These are phyloP conservation scores for Euborellia annulipes DNA, from an alignment of 1,140 invertebrate genomes.

Conservation along the genomic window DNA sequence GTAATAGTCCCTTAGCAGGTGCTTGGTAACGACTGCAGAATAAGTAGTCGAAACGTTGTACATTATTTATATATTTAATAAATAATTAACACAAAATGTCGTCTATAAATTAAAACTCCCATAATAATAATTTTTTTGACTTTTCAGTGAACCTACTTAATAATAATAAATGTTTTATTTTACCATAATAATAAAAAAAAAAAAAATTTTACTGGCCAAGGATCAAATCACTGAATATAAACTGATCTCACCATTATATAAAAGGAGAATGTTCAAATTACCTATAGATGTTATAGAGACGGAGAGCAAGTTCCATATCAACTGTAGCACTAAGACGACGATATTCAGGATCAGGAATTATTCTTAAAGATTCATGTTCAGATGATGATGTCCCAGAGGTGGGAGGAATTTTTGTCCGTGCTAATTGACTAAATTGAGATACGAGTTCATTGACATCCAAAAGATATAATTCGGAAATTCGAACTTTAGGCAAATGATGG, in stretches of 20 bases:
- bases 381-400: constrained; percentile 14
- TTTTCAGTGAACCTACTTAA: too few relatives aligned
- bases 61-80: too few relatives aligned
- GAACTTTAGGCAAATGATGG: constrained; percentile 54
- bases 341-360: constrained; percentile 67
- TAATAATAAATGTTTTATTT: too few relatives aligned
- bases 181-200: too few relatives aligned
- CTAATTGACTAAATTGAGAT: constrained; percentile 45
- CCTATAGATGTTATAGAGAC: constrained; percentile 59
- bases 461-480: constrained; percentile 73
- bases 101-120: too few relatives aligned
- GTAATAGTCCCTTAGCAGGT: too few relatives aligned
- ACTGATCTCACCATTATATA: constrained; percentile 4
- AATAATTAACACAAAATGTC: too few relatives aligned
- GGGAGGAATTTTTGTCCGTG: constrained; percentile 34
- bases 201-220: too few relatives aligned
- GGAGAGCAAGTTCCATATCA: constrained; percentile 66
- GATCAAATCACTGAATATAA: constrained; percentile 6
- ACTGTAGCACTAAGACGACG: constrained; percentile 58
- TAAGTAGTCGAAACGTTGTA: too few relatives aligned
- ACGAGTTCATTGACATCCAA: constrained; percentile 55
- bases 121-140: too few relatives aligned
- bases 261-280: constrained; percentile 19
- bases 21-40: too few relatives aligned
- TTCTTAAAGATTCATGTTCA: constrained; percentile 29